phyloP scores from a whole-genome alignment of 2,113 vertebrate genomes.

The Tragelaphus strepsiceros region DNA sequence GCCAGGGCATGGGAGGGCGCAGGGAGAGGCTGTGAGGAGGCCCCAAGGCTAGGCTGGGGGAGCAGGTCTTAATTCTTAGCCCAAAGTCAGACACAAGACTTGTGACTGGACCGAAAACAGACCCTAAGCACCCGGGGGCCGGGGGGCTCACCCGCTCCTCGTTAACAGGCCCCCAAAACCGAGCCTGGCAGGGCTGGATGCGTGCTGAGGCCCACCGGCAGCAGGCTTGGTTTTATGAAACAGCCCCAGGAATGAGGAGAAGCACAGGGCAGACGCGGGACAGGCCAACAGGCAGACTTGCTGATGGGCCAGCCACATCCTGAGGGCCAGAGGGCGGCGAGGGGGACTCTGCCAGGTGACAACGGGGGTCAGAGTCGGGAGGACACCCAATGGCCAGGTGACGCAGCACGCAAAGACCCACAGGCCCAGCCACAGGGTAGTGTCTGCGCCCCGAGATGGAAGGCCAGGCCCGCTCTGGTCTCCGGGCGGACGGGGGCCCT shows the following conservation, averaged over 20 bases:
- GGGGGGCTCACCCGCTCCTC: not conserved
- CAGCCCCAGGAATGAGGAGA: not conserved
- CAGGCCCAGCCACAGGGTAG: not conserved
- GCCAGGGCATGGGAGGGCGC: not conserved
- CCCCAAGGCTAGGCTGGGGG: not conserved
- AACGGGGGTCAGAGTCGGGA: not conserved
- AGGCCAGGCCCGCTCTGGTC: not conserved
- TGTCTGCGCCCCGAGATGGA: not conserved
- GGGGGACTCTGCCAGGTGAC: not conserved
- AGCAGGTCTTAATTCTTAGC: not conserved
- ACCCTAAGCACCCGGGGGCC: not conserved
- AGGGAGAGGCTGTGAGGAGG: not conserved
- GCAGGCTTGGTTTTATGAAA: not conserved
- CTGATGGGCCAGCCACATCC: not conserved
- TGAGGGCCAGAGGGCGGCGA: not conserved
- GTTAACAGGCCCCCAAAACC: not conserved
- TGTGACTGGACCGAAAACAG: not conserved
- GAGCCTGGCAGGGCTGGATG: not conserved
- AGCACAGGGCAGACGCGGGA: not conserved
- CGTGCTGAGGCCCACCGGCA: rapidly evolving
- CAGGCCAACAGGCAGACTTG: not conserved
- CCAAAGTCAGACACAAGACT: not conserved
- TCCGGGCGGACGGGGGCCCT: not conserved
- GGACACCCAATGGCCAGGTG: not conserved
- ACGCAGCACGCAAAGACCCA: not conserved